Evolutionary conservation across 30 jellyfish, hydroid and myxozoan genomes (phyloP).

Genomic region (Mastigias papua): DNA sequence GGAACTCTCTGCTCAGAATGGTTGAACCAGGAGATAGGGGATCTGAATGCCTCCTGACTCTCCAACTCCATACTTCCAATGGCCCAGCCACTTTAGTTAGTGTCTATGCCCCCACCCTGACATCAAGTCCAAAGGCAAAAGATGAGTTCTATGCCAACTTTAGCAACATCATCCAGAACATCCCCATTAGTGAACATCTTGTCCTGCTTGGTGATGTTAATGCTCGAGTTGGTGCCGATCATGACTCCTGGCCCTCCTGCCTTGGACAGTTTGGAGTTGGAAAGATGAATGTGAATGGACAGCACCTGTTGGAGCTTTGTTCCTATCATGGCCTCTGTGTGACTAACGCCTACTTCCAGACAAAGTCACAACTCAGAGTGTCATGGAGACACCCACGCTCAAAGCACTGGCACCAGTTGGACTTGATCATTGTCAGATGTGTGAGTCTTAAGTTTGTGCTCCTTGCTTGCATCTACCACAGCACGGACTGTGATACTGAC

Average conservation of each 20-base stretch:
- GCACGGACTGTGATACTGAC: too few relatives aligned
- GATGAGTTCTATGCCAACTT: neutral
- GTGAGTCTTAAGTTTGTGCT: too few relatives aligned
- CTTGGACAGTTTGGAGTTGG: slow-evolving; percentile 38
- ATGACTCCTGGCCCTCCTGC: neutral
- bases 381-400: too few relatives aligned
- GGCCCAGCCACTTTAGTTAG: slow-evolving; percentile 11
- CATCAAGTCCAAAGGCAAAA: neutral
- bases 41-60: neutral
- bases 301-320: slow-evolving; percentile 19
- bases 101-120: slow-evolving; percentile 44
- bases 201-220: slow-evolving; percentile 36
- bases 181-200: slow-evolving; percentile 6
- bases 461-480: too few relatives aligned
- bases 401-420: too few relatives aligned
- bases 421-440: too few relatives aligned
- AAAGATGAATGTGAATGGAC: slow-evolving; percentile 29
- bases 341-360: too few relatives aligned
- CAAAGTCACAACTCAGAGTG: too few relatives aligned
- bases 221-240: slow-evolving; percentile 11
- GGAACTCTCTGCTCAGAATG: neutral
- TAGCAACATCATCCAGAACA: neutral
- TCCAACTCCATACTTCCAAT: slow-evolving; percentile 14
- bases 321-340: slow-evolving; percentile 9
- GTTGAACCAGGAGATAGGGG: neutral